A percentile compares a stretch with the other conserved stretches of the same genome.
These are phyloP conservation scores for Micrasema minimum DNA, from an alignment of 1,140 invertebrate species.

Conservation along the genomic window DNA sequence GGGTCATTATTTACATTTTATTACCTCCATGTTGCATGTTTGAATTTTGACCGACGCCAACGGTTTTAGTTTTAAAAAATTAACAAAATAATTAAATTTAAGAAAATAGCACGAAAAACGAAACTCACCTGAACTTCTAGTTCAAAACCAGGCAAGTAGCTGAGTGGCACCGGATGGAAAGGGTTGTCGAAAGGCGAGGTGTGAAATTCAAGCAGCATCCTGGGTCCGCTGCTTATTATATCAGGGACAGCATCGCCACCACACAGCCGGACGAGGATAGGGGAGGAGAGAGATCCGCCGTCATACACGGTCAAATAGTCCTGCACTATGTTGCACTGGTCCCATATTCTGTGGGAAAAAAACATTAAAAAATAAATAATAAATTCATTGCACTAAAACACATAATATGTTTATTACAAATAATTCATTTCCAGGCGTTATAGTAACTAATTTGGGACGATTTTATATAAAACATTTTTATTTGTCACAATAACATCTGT, in stretches of 20 bases:
- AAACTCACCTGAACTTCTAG: conserved; percentile 80
- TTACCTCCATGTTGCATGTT: too few species aligned
- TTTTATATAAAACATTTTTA: too few species aligned
- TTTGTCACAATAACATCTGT: too few species aligned
- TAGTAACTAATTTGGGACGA: too few species aligned
- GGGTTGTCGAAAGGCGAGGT: conserved; percentile 85
- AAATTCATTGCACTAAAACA: too few species aligned
- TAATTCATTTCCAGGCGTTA: too few species aligned
- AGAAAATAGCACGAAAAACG: neutral
- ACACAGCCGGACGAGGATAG: conserved; percentile 81
- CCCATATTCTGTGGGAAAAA: conserved; percentile 80
- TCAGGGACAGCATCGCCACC: conserved; percentile 85
- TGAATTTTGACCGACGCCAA: too few species aligned
- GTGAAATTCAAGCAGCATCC: conserved; percentile 84
- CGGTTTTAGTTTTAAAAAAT: too few species aligned
- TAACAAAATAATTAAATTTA: too few species aligned
- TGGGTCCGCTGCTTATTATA: conserved; percentile 80
- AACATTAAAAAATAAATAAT: conserved; percentile 47
- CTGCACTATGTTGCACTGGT: conserved; percentile 83
- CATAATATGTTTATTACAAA: too few species aligned
- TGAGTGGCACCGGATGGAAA: conserved; percentile 81
- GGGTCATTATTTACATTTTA: too few species aligned
- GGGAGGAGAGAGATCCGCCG: conserved; percentile 76
- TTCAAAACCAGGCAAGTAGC: conserved; percentile 83
- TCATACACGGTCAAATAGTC: conserved; percentile 87